A percentile compares a stretch with the other conserved stretches of the same genome.
Conservation (phyloP, 2,113 vertebrate species). For the Neodon shergylaensis region DNA sequence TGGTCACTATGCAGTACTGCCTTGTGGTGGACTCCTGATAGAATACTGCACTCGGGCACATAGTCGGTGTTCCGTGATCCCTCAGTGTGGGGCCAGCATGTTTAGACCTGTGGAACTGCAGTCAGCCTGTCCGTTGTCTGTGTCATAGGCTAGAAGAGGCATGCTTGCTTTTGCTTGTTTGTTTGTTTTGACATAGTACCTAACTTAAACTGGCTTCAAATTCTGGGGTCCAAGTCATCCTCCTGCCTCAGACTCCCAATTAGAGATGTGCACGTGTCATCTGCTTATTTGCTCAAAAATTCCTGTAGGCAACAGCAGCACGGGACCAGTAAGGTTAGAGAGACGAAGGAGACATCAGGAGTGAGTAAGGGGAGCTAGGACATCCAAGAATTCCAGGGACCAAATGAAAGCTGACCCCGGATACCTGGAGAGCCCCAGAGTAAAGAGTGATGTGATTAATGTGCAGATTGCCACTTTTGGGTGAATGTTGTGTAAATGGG, state of each 20-base stretch:
- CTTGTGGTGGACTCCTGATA: background rate
- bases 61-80: background rate
- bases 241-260: background rate
- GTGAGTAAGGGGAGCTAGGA: background rate
- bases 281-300: background rate
- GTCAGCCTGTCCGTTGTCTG: background rate
- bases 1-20: background rate
- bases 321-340: background rate
- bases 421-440: background rate
- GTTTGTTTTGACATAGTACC: background rate
- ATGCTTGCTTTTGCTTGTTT: background rate
- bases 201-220: background rate
- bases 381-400: background rate
- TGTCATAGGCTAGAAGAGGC: background rate
- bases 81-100: no score
- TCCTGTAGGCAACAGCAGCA: background rate
- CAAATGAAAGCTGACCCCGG: background rate
- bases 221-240: background rate
- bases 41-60: background rate
- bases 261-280: background rate
- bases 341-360: background rate
- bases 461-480: background rate
- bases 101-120: background rate
- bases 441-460: background rate
- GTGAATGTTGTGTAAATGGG: background rate